Conservation (phyloP, 2,797 vertebrate genomes). For the Cossypha caffra region DNA sequence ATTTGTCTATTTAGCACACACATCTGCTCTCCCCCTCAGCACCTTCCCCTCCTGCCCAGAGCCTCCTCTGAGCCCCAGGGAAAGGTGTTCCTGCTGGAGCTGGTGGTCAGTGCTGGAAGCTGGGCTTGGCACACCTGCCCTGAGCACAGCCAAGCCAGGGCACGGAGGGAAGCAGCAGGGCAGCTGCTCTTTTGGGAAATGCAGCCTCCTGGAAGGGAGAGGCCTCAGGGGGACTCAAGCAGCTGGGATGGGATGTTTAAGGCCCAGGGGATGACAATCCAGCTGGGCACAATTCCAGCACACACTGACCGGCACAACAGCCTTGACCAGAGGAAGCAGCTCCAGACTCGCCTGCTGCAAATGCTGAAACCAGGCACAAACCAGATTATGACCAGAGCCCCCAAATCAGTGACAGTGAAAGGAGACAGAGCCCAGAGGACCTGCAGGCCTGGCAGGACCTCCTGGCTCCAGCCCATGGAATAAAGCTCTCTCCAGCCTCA, state of each 20-base stretch:
- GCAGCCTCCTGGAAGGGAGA: neutral
- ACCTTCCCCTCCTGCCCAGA: neutral
- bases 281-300: neutral
- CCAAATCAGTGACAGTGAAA: neutral
- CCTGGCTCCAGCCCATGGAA: neutral
- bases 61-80: neutral
- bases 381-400: neutral
- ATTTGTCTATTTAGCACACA: neutral
- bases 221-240: neutral
- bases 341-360: neutral
- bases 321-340: neutral
- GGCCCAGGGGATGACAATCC: neutral
- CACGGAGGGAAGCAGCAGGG: neutral
- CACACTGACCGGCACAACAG: rapidly evolving
- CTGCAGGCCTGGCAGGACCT: neutral
- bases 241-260: neutral
- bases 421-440: neutral
- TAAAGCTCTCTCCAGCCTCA: neutral
- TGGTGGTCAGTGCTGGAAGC: neutral
- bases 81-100: neutral
- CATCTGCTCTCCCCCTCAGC: neutral
- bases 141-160: neutral
- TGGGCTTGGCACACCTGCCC: rapidly evolving
- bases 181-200: neutral
- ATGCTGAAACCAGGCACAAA: neutral